Percentiles rank a stretch among this genome's conserved stretches.
Evolutionary conservation across 1,140 invertebrate species (phyloP).

Genomic region (Yoshiicerus persimilis): DNA sequence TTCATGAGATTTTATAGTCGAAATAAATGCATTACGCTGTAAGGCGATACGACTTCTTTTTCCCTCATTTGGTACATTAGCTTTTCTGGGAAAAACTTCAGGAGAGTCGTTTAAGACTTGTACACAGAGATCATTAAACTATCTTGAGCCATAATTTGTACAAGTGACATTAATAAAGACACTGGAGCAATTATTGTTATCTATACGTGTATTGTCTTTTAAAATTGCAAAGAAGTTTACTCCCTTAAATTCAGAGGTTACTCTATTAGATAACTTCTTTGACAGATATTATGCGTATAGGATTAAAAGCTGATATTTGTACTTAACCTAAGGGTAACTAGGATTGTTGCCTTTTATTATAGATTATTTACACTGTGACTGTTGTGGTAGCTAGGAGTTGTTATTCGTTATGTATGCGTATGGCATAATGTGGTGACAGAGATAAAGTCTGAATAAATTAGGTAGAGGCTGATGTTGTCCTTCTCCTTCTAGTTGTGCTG

Average conservation of each 20-base stretch:
- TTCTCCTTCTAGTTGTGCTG: no score
- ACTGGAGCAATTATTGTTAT: no score
- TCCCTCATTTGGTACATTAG: no score
- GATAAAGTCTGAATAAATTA: slow-evolving; percentile 7
- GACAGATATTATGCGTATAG: background rate
- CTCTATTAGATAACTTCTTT: no score
- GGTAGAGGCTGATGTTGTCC: background rate
- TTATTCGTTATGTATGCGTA: background rate
- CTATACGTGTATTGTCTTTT: background rate
- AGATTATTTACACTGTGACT: background rate
- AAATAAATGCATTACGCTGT: no score
- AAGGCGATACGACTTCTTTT: no score
- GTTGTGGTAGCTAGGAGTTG: background rate
- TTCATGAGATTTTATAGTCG: no score
- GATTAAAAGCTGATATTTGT: background rate
- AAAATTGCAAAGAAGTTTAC: background rate
- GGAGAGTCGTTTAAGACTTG: no score
- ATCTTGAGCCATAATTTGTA: no score
- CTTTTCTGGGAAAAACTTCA: no score
- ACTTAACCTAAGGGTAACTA: background rate
- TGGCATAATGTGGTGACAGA: background rate
- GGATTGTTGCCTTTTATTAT: background rate
- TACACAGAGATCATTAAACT: no score
- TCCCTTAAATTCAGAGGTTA: background rate
- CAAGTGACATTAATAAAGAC: no score